Percentiles rank a stretch among this genome's conserved stretches.
phyloP scores from a whole-genome alignment of 35 echinoderm and acorn worm genomes.

The Ophiothrix spiculata region DNA sequence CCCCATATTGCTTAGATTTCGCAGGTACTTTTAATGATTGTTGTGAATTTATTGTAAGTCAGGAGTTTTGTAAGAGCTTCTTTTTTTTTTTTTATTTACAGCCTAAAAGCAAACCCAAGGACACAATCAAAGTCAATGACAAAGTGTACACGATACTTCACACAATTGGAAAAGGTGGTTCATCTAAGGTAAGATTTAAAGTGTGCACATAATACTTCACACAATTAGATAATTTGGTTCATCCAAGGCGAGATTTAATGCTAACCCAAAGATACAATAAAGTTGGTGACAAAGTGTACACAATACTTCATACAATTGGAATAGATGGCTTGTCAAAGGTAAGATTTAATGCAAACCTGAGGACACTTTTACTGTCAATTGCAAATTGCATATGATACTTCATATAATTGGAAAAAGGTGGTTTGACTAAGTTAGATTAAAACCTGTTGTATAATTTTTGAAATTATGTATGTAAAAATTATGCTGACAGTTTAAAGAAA shows the following conservation, averaged over 20 bases:
- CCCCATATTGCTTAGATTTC: too few relatives aligned
- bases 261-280: neutral
- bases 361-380: neutral
- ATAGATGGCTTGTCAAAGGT: neutral
- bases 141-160: constrained; percentile 58
- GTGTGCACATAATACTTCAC: neutral
- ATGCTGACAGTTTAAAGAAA: too few relatives aligned
- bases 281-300: neutral
- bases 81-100: neutral
- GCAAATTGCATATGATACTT: too few relatives aligned
- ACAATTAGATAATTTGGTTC: neutral
- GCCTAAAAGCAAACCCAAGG: constrained; percentile 40
- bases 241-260: neutral
- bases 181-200: constrained; percentile 82
- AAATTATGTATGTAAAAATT: too few relatives aligned
- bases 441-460: too few relatives aligned
- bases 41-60: too few relatives aligned
- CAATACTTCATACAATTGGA: neutral
- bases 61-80: neutral
- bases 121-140: constrained; percentile 66
- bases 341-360: neutral
- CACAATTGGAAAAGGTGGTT: constrained; percentile 88
- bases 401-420: too few relatives aligned
- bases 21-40: too few relatives aligned
- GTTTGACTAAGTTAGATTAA: too few relatives aligned